Percentiles rank a stretch among this genome's conserved stretches.
These are phyloP conservation scores for Eristalis pertinax DNA, from an alignment of 2,888 invertebrate species.

Conservation along the genomic window DNA sequence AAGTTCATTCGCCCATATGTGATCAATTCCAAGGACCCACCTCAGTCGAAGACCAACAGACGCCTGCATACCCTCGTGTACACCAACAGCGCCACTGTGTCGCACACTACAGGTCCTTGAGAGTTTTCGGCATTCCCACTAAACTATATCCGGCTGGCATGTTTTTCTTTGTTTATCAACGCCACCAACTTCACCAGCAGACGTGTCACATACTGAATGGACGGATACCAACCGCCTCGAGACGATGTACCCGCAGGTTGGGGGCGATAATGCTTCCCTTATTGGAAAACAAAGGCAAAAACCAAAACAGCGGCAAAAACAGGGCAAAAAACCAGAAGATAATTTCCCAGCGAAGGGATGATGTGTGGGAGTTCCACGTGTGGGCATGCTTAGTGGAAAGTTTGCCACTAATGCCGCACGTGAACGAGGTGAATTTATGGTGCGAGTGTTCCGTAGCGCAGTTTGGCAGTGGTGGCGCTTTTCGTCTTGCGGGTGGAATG, in stretches of 20 bases:
- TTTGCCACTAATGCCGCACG: neutral
- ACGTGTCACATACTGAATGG: slow-evolving; percentile 24
- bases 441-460: neutral
- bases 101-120: neutral
- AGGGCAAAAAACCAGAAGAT: neutral
- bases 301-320: neutral
- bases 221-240: neutral
- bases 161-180: slow-evolving; percentile 25
- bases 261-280: slow-evolving; percentile 7
- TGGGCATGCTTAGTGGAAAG: neutral
- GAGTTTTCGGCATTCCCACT: neutral
- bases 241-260: neutral
- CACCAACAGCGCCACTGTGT: neutral
- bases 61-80: neutral
- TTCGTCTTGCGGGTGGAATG: neutral
- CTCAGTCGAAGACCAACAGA: neutral
- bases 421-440: slow-evolving; percentile 15
- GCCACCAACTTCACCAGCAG: slow-evolving; percentile 15
- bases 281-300: slow-evolving; percentile 10
- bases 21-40: neutral
- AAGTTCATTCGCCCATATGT: neutral
- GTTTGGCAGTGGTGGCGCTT: neutral
- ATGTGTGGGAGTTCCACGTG: slow-evolving; percentile 12
- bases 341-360: slow-evolving; percentile 27
- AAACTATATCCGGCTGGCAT: neutral